phyloP scores from a whole-genome alignment of 2,797 vertebrate species.

The Natrix natrix region DNA sequence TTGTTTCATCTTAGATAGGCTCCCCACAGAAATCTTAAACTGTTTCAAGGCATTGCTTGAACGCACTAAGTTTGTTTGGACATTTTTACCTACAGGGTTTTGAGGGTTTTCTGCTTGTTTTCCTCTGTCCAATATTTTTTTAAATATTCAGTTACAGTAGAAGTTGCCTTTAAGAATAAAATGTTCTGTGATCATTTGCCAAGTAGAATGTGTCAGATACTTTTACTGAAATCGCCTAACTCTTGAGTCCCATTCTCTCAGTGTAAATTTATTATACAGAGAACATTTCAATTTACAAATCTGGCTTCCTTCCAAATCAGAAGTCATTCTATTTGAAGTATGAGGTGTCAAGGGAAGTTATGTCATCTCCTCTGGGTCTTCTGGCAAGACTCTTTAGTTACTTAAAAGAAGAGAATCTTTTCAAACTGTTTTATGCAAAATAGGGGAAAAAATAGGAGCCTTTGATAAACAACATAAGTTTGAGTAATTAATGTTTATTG shows the following conservation, averaged over 20 bases:
- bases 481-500: slow-evolving; percentile 17
- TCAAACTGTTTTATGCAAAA: slow-evolving; percentile 23
- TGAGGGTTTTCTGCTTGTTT: accelerated
- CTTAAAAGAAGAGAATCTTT: slow-evolving; percentile 30
- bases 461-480: slow-evolving; percentile 12
- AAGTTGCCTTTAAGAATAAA: slow-evolving; percentile 32
- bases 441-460: background rate
- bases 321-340: slow-evolving; percentile 41
- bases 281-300: slow-evolving; percentile 42
- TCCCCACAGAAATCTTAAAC: background rate
- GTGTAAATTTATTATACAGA: slow-evolving; percentile 41
- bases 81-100: background rate
- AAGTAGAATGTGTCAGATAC: slow-evolving; percentile 27
- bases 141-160: slow-evolving; percentile 19
- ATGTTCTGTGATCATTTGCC: slow-evolving; percentile 39
- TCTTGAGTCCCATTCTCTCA: slow-evolving; percentile 23
- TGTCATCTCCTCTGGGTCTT: slow-evolving; percentile 16
- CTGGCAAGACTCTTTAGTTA: slow-evolving; percentile 30
- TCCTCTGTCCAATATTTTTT: slow-evolving; percentile 9
- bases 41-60: background rate
- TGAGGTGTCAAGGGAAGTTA: slow-evolving; percentile 23
- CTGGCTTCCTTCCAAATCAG: slow-evolving; percentile 27
- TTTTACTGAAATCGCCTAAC: slow-evolving; percentile 28
- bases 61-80: background rate
- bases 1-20: background rate